These are phyloP conservation scores for Bombus superbus DNA, from an alignment of 1,140 invertebrate species.

Conservation along the genomic window DNA sequence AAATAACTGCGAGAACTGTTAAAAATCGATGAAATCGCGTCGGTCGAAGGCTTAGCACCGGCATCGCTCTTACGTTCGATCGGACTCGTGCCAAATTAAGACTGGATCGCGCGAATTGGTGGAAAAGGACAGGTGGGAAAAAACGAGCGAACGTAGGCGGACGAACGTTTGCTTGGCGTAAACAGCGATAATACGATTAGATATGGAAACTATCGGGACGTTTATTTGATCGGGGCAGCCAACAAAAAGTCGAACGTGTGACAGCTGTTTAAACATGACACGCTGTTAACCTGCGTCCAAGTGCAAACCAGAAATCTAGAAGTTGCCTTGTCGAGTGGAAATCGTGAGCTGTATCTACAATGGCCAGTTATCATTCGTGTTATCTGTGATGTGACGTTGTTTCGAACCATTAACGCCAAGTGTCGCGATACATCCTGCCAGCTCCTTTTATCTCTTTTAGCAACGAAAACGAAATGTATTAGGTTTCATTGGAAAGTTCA, in stretches of 20 bases:
- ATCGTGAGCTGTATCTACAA: conserved; percentile 13
- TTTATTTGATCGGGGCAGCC: conserved; percentile 38
- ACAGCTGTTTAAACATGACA: conserved; percentile 61
- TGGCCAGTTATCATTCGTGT: conserved; percentile 21
- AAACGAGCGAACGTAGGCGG: background rate
- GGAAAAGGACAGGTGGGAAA: background rate
- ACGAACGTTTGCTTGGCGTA: background rate
- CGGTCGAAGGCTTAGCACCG: too few species aligned
- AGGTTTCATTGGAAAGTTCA: too few species aligned
- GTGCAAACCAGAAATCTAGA: conserved; percentile 22
- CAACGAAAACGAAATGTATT: background rate
- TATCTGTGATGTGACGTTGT: background rate
- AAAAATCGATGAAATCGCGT: background rate
- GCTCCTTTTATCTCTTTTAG: background rate
- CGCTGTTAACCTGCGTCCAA: conserved; percentile 19
- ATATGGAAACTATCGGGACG: conserved; percentile 24
- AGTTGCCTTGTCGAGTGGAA: conserved; percentile 7
- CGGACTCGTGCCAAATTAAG: background rate
- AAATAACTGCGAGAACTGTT: background rate
- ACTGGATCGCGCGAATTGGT: background rate
- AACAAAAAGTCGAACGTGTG: conserved; percentile 55
- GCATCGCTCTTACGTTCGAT: background rate
- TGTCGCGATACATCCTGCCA: background rate
- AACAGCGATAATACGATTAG: conserved; percentile 49
- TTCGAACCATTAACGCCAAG: background rate